These are phyloP conservation scores for Stenolophus ochropezus DNA, from an alignment of 2,888 invertebrate genomes.

Conservation along the genomic window DNA sequence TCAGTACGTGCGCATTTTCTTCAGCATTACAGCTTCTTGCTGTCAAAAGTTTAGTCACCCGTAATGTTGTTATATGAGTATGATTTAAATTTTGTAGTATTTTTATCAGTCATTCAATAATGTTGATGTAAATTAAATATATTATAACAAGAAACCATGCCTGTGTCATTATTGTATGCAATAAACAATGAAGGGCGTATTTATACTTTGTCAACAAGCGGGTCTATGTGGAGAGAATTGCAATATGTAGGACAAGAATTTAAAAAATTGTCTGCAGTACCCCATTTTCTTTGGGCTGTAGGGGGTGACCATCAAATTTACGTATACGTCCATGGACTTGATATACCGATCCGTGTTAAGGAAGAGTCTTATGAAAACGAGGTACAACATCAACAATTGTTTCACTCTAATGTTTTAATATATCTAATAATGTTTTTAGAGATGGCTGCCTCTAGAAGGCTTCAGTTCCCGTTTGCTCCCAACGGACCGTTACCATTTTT, in stretches of 20 bases:
- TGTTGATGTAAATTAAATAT: neutral
- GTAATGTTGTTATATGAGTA: neutral
- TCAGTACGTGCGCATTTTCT: neutral
- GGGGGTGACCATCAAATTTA: constrained; percentile 95
- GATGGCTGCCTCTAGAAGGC: constrained; percentile 94
- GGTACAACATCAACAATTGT: constrained; percentile 69
- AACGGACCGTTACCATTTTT: constrained; percentile 91
- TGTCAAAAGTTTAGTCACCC: neutral
- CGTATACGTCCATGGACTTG: constrained; percentile 91
- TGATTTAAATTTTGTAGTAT: neutral
- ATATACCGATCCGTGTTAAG: constrained; percentile 91
- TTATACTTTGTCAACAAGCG: constrained; percentile 87
- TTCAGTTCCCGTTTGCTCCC: constrained; percentile 89
- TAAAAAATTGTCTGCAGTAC: constrained; percentile 89
- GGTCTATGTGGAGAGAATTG: constrained; percentile 90
- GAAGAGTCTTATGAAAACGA: constrained; percentile 96
- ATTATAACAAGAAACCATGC: constrained; percentile 72
- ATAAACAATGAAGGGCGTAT: constrained; percentile 93
- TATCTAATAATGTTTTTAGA: constrained; percentile 71
- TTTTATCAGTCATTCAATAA: neutral
- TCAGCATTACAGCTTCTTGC: neutral
- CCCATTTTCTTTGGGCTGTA: constrained; percentile 93
- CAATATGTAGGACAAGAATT: constrained; percentile 91
- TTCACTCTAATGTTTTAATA: constrained; percentile 1
- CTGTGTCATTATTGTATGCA: constrained; percentile 85